Base-by-base conservation (phyloP, 1,140 invertebrate species). In the Leguminivora glycinivorella region DNA sequence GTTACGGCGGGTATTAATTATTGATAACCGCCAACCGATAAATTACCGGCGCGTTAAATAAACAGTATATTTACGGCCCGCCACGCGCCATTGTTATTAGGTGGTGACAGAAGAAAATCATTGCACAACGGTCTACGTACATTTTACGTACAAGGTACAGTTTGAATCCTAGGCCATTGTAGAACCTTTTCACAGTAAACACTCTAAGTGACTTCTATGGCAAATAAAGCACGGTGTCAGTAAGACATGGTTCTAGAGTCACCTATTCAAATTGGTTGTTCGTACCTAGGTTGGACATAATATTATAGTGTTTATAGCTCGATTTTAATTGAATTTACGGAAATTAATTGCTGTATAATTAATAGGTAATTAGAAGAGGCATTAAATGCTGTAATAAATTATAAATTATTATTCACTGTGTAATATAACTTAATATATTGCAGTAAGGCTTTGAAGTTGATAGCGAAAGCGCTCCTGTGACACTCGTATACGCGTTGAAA, bases 1-100 rank as follows among this genome's bases (percentile, higher is more conserved):
- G 58, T 63, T 63, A 63, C 47, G 47, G 14, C n/a, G 58, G 29
- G 58, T 63, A 63, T 63, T 63, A 63, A 63, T 63, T 63, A 63
- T 63, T 63, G 58, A 63, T 63, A 63, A 63, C 17, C 58, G 31
- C 58, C 7, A 7, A n/a, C n/a, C 58, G n/a, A 63, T 63, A 63
- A 63, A 63, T 63, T 34, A 63, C 26, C 1, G n/a, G 58, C 58
- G 58, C 17, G 58, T 29, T 63, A 63, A 60, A 63, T 63, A 63
- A 63, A 26, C 58, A 31, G 29, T n/a, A n/a, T 26, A 63, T 63
- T 63, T 63, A 63, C 25, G 58, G 17, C 25, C 56, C 24, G 12
- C 3, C 10, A 7, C n/a, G 26, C 26, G 12, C 2, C 9, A n/a
- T 17, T 63, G 58, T 63, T 29, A 63, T 63, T 63, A 63, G 4